phyloP scores from a whole-genome alignment of 2,888 invertebrate genomes.

The Adelognathus sp. region DNA sequence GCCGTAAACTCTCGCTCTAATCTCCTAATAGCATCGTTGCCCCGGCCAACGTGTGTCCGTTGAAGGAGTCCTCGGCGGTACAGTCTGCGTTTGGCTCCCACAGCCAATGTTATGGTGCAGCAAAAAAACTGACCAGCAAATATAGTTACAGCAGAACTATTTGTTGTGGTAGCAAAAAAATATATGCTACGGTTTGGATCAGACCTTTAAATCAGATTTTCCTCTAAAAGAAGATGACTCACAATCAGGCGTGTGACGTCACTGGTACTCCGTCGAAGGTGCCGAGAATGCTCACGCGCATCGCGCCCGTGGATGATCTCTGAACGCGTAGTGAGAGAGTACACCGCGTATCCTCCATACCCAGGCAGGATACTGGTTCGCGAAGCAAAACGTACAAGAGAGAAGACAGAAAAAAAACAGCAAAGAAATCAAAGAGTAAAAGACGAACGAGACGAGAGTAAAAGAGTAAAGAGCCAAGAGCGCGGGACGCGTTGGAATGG shows the following conservation, averaged over 20 bases:
- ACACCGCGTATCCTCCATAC: neutral
- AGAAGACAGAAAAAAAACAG: slow-evolving; percentile 39
- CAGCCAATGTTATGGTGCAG: too few relatives aligned
- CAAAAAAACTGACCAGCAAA: too few relatives aligned
- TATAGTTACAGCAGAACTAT: too few relatives aligned
- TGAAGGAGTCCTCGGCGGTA: too few relatives aligned
- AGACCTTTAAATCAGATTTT: too few relatives aligned
- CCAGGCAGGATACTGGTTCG: slow-evolving; percentile 34
- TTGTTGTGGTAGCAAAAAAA: too few relatives aligned
- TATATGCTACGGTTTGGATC: too few relatives aligned
- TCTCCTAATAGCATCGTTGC: slow-evolving; percentile 49
- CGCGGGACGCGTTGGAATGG: slow-evolving; percentile 24
- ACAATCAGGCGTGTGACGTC: slow-evolving; percentile 55
- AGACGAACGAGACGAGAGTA: slow-evolving; percentile 14
- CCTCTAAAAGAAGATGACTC: neutral
- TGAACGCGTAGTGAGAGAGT: neutral
- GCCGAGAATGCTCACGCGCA: neutral
- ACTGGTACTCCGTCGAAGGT: slow-evolving; percentile 52
- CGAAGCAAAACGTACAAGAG: slow-evolving; percentile 11
- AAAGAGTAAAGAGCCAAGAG: slow-evolving; percentile 29
- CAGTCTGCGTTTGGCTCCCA: too few relatives aligned
- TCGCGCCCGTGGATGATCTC: neutral
- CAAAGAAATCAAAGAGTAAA: slow-evolving; percentile 55
- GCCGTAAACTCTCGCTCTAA: slow-evolving; percentile 42
- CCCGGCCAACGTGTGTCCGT: neutral